A percentile compares a stretch with the other conserved stretches of the same genome.
phyloP scores from a whole-genome alignment of 2,797 vertebrate species.

The Distichodus sexfasciatus region DNA sequence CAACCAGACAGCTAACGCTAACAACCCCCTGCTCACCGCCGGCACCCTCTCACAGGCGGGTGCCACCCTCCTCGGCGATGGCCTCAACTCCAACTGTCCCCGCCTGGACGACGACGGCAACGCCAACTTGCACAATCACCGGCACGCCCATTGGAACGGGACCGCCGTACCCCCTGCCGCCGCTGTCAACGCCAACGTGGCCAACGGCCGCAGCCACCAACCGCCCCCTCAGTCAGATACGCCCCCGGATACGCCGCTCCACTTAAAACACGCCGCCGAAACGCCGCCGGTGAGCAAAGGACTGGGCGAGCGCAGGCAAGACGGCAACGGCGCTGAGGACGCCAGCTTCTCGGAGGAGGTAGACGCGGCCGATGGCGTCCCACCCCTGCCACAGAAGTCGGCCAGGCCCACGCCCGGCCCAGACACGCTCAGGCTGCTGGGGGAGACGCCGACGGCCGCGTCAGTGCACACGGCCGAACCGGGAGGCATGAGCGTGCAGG shows the following conservation, averaged over 20 bases:
- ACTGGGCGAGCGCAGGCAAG: slow-evolving; percentile 25
- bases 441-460: slow-evolving; percentile 60
- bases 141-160: slow-evolving; percentile 80
- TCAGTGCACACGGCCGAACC: slow-evolving; percentile 77
- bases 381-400: slow-evolving; percentile 81
- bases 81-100: slow-evolving; percentile 74
- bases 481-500: slow-evolving; percentile 74
- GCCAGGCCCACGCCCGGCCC: slow-evolving; percentile 67
- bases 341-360: slow-evolving; percentile 31
- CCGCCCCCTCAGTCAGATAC: slow-evolving; percentile 80
- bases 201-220: slow-evolving; percentile 66
- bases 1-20: slow-evolving; percentile 58
- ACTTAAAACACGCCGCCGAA: slow-evolving; percentile 58
- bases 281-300: neutral
- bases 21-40: slow-evolving; percentile 55
- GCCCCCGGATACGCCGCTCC: slow-evolving; percentile 74
- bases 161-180: slow-evolving; percentile 63
- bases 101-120: slow-evolving; percentile 71
- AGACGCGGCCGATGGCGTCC: slow-evolving; percentile 62
- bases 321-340: slow-evolving; percentile 39
- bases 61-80: slow-evolving; percentile 60
- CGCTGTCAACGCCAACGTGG: slow-evolving; percentile 63
- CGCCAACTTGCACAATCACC: slow-evolving; percentile 78
- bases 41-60: slow-evolving; percentile 58
- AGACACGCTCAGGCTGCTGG: slow-evolving; percentile 50